A percentile compares a stretch with the other conserved stretches of the same genome.
These are phyloP conservation scores for Trichogramma evanescens DNA, from an alignment of 2,888 invertebrate species.

Conservation along the genomic window DNA sequence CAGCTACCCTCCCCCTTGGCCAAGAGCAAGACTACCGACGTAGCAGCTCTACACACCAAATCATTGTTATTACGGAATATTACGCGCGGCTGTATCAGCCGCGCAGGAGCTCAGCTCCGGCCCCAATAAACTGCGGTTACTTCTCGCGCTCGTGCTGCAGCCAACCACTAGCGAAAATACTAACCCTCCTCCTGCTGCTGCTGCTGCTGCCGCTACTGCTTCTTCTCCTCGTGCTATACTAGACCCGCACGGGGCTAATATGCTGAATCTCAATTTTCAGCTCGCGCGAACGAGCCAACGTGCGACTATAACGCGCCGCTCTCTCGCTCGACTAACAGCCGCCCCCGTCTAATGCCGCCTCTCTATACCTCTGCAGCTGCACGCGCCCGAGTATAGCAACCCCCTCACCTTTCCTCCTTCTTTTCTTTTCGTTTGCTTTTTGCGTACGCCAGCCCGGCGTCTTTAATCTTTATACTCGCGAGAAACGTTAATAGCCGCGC, in stretches of 20 bases:
- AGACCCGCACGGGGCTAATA: conserved; percentile 24
- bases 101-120: conserved; percentile 33
- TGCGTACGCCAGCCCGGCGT: no score
- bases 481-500: no score
- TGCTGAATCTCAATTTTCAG: conserved; percentile 43
- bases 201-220: not conserved
- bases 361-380: no score
- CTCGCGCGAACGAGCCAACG: conserved; percentile 24
- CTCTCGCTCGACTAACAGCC: conserved; percentile 13
- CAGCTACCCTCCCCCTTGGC: not conserved
- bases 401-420: no score
- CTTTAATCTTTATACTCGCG: no score
- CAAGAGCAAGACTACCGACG: conserved; percentile 33
- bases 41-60: conserved; percentile 40
- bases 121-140: conserved; percentile 45
- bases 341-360: conserved; percentile 1
- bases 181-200: not conserved
- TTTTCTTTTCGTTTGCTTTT: no score
- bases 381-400: no score
- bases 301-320: conserved; percentile 19
- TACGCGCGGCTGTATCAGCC: conserved; percentile 42
- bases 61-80: conserved; percentile 46
- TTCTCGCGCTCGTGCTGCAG: conserved; percentile 16
- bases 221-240: not conserved
- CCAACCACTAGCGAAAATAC: not conserved